phyloP scores from a whole-genome alignment of 2,888 invertebrate species.

The Cephalotes varians region DNA sequence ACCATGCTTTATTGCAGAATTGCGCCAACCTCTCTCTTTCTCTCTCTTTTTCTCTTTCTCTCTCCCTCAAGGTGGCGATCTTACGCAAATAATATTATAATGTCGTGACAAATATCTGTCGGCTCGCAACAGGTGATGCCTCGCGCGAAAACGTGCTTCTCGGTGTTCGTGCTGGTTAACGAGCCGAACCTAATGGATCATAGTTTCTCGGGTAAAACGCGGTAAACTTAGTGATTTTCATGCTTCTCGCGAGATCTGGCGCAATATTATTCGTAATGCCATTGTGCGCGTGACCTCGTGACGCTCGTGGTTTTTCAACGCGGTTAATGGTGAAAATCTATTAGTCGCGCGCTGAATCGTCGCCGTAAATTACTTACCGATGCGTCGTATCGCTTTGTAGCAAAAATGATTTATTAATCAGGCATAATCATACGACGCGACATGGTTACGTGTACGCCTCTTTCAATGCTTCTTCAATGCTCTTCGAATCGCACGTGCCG shows the following conservation, averaged over 20 bases:
- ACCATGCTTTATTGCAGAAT: slow-evolving; percentile 64
- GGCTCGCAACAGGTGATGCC: slow-evolving; percentile 40
- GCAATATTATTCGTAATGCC: slow-evolving; percentile 39
- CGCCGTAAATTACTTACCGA: slow-evolving; percentile 27
- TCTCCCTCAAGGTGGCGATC: slow-evolving; percentile 25
- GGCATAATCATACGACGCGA: slow-evolving; percentile 35
- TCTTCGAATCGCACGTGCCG: background rate
- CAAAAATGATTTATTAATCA: slow-evolving; percentile 46
- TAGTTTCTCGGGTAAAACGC: slow-evolving; percentile 11
- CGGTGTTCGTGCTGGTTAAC: background rate
- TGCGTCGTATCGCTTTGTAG: slow-evolving; percentile 4
- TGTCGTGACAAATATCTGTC: slow-evolving; percentile 59
- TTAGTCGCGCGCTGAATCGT: slow-evolving; percentile 41
- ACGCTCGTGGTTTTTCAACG: slow-evolving; percentile 12
- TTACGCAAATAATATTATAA: slow-evolving; percentile 68
- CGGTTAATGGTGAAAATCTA: slow-evolving; percentile 34
- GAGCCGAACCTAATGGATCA: slow-evolving; percentile 30
- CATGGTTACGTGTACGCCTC: slow-evolving; percentile 34
- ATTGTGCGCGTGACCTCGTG: slow-evolving; percentile 13
- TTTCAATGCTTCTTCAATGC: slow-evolving; percentile 8
- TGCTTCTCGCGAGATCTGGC: slow-evolving; percentile 13
- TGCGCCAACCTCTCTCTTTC: slow-evolving; percentile 32
- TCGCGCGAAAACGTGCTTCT: slow-evolving; percentile 18
- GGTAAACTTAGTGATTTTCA: slow-evolving; percentile 29
- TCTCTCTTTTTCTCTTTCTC: background rate